Percentiles rank a stretch among this genome's conserved stretches.
phyloP scores from a whole-genome alignment of 2,113 vertebrate species.

The Labeo rohita region DNA sequence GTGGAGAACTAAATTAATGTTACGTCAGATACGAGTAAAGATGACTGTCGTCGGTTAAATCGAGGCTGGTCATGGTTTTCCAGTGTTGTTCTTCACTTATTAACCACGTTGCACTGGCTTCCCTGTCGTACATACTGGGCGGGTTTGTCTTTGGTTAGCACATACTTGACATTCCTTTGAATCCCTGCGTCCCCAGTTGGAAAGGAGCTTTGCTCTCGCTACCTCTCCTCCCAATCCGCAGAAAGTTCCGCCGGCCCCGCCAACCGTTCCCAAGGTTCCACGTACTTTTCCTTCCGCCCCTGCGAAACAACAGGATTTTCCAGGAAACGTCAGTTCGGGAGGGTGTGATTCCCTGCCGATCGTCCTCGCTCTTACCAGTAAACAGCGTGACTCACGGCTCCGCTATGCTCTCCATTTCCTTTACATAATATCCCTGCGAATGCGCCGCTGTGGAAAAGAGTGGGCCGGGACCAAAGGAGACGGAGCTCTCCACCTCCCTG shows the following conservation, averaged over 20 bases:
- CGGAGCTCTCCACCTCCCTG: conserved; percentile 43
- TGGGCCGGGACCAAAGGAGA: conserved; percentile 41
- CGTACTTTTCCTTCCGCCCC: conserved; percentile 79
- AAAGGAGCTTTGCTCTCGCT: conserved; percentile 62
- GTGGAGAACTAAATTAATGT: background rate
- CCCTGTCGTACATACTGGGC: conserved; percentile 35
- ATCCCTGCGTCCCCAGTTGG: conserved; percentile 58
- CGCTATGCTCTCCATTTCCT: conserved; percentile 79
- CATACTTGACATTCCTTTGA: conserved; percentile 73
- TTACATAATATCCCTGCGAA: conserved; percentile 76
- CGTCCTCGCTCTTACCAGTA: conserved; percentile 77
- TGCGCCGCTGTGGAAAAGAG: conserved; percentile 70
- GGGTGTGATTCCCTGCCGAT: conserved; percentile 79
- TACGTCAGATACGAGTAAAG: background rate
- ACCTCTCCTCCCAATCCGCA: conserved; percentile 71
- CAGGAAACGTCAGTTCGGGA: conserved; percentile 77
- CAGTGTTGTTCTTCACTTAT: conserved; percentile 13
- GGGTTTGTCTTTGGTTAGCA: conserved; percentile 53
- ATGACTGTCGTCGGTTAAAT: background rate
- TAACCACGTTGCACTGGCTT: conserved; percentile 37
- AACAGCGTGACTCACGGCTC: conserved; percentile 80
- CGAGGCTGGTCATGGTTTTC: conserved; percentile 1
- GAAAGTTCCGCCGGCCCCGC: conserved; percentile 65
- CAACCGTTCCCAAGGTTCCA: conserved; percentile 71
- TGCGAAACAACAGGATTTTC: conserved; percentile 79